phyloP scores from a whole-genome alignment of 2,888 invertebrate species.

The Ceraclea dissimilis region DNA sequence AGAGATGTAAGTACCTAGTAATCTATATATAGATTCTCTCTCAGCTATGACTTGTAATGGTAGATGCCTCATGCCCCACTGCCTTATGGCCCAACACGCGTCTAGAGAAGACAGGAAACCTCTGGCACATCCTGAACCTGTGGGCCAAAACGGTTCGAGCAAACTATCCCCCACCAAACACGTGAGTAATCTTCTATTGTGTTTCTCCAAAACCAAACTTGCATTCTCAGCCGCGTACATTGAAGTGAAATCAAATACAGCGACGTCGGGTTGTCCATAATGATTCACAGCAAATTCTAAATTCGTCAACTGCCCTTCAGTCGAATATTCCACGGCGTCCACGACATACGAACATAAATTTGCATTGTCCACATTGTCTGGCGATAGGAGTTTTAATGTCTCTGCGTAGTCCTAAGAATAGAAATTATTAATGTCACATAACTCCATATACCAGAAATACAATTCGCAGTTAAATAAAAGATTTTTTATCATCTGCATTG shows the following conservation, averaged over 20 bases:
- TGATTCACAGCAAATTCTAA: constrained; percentile 96
- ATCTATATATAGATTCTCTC: constrained; percentile 86
- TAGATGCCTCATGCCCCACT: constrained; percentile 66
- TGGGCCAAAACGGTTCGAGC: constrained; percentile 98
- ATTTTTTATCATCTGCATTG: no score
- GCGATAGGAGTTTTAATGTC: constrained; percentile 76
- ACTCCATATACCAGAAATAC: background rate
- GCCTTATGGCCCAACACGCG: constrained; percentile 89
- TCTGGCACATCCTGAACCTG: constrained; percentile 95
- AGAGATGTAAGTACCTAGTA: no score
- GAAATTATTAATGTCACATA: constrained; percentile 5
- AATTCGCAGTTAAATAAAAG: background rate
- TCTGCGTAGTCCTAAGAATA: constrained; percentile 74
- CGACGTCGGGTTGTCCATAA: constrained; percentile 94
- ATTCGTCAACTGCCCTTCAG: constrained; percentile 76
- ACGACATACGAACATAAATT: constrained; percentile 85
- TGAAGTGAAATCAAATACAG: constrained; percentile 98
- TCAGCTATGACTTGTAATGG: constrained; percentile 86
- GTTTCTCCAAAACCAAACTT: constrained; percentile 59
- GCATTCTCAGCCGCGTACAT: constrained; percentile 98
- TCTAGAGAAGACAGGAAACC: constrained; percentile 95
- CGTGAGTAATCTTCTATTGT: constrained; percentile 76
- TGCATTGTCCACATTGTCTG: constrained; percentile 85
- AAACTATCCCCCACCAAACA: constrained; percentile 94
- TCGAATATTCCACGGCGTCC: constrained; percentile 93